Evolutionary conservation across 2,888 invertebrate genomes (phyloP), one percentile per base, ranked within the genome.

Genomic region (Neuroscelio doddi): DNA sequence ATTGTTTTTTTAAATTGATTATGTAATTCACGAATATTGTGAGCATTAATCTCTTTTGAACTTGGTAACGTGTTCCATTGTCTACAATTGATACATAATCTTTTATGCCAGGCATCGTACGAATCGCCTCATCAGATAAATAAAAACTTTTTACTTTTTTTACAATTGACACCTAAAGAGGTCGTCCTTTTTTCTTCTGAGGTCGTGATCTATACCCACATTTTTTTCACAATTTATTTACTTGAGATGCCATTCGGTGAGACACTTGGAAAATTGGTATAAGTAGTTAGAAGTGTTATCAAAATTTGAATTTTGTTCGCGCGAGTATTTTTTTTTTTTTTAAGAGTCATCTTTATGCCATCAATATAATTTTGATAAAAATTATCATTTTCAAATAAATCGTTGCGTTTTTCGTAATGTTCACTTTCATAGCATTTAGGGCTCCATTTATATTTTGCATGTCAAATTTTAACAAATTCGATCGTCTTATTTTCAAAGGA

Each of bases 161-260:
- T 30, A 46, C 17, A 9, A 12, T 46, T 30, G 26, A 12, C 14
- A 9, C 12, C 1, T 29, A 4, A n/a, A 50, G 17, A 1, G 36
- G 26, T 8, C 27, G 38, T 36, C 30, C 36, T 50, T 38, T 29
- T 32, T 50, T 50, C 15, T 9, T 17, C 14, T 38, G 10, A 1
- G 39, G 29, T 10, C 9, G 5, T 12, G 39, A 39, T 24, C 50
- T 39, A 7, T 21, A 29, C 14, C 50, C 41, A 39, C 24, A 36
- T 7, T 49, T 15, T 38, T 49, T 14, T 3, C 38, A 21, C 15
- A 49, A 49, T 49, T 49, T 49, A 1, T 17, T 24, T 1, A 17
- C 49, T 27, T 27, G 29, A 15, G 9, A 16, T 9, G 16, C 50
- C 50, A 51, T 51, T 39, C 41, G 38, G 10, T 29, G 50, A 29